These are phyloP conservation scores for Caenorhabditis sinica DNA, from an alignment of 2,888 invertebrate species.

Conservation along the genomic window DNA sequence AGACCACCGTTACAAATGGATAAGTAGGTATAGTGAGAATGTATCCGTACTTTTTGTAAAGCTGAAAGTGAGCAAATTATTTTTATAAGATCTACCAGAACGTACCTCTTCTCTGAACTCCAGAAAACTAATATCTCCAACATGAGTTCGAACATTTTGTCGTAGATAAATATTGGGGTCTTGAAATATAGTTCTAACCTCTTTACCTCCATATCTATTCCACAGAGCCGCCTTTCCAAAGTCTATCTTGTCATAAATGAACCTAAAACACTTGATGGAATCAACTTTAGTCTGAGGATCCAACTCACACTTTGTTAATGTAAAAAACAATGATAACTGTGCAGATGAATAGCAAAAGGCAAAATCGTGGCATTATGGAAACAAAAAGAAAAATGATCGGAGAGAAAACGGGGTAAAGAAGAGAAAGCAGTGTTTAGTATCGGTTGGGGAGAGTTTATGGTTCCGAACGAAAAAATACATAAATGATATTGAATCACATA, in stretches of 20 bases:
- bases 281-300: background rate
- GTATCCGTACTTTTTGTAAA: slow-evolving; percentile 51
- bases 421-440: slow-evolving; percentile 19
- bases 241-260: slow-evolving; percentile 19
- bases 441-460: slow-evolving; percentile 28
- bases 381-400: slow-evolving; percentile 4
- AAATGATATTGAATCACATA: background rate
- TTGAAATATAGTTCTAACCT: slow-evolving; percentile 27
- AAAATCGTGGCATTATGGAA: slow-evolving; percentile 42
- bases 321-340: slow-evolving; percentile 33
- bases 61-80: background rate
- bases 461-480: slow-evolving; percentile 45
- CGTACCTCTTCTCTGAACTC: slow-evolving; percentile 53
- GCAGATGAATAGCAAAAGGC: slow-evolving; percentile 36
- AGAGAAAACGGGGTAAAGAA: background rate
- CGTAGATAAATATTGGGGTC: slow-evolving; percentile 44
- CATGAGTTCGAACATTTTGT: slow-evolving; percentile 51
- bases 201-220: slow-evolving; percentile 14
- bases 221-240: slow-evolving; percentile 1
- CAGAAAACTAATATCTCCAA: slow-evolving; percentile 47
- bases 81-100: background rate
- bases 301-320: slow-evolving; percentile 49
- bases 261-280: background rate
- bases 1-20: slow-evolving; percentile 50
- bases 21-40: slow-evolving; percentile 48